Conservation (phyloP, 2,113 vertebrate genomes). For the Sapajus apella region DNA sequence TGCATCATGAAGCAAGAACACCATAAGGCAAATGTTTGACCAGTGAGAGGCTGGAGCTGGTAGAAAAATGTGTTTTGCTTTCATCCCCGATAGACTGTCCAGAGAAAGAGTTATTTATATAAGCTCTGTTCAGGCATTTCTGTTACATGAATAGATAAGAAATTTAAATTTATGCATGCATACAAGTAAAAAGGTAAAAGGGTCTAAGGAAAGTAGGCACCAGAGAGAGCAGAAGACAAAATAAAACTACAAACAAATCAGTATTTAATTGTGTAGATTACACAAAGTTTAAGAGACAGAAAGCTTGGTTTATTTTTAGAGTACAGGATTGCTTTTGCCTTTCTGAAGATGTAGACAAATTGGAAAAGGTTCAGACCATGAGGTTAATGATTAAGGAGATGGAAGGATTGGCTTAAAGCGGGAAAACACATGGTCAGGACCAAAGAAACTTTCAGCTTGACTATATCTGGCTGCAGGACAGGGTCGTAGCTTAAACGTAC, state of each 20-base stretch:
- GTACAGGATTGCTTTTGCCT: not conserved
- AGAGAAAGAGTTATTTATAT: not conserved
- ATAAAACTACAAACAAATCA: not conserved
- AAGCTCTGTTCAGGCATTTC: not conserved
- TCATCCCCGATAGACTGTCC: not conserved
- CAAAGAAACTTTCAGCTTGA: not conserved
- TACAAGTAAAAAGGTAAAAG: not conserved
- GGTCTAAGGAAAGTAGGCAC: not conserved
- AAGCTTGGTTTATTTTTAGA: not conserved
- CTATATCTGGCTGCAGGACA: not conserved
- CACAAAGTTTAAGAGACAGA: not conserved
- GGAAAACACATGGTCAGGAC: too few relatives aligned
- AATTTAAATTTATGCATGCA: not conserved
- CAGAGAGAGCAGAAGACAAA: not conserved
- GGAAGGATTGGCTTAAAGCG: not conserved
- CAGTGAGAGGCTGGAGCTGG: fast-evolving
- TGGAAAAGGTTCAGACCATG: not conserved
- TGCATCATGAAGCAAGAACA: fast-evolving
- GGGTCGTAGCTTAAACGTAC: not conserved
- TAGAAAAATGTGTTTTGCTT: not conserved
- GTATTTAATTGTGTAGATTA: fast-evolving
- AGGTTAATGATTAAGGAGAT: not conserved
- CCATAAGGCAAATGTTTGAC: fast-evolving
- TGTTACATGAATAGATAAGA: not conserved
- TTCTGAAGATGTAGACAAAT: not conserved